Evolutionary conservation across 2,888 invertebrate genomes (phyloP).

Genomic region (Maniola hyperantus): DNA sequence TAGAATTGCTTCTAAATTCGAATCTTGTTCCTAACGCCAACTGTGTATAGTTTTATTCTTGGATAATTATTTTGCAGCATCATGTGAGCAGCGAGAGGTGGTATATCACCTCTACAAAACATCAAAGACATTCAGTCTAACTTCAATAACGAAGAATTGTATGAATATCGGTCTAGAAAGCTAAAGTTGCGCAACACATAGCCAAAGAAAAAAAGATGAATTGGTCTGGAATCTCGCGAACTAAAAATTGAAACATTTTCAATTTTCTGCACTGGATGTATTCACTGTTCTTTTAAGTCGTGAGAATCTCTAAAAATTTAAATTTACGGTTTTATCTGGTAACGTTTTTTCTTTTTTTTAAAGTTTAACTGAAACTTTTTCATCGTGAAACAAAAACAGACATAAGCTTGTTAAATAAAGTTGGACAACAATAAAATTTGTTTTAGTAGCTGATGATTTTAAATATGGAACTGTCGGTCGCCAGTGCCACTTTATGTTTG

Average conservation of each 20-base stretch:
- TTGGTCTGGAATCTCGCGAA: not conserved
- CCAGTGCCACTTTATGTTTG: not conserved
- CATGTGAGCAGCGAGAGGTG: too few relatives aligned
- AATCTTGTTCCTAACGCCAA: too few relatives aligned
- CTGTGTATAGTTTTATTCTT: too few relatives aligned
- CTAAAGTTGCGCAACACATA: not conserved
- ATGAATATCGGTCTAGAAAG: not conserved
- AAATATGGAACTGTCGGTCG: not conserved
- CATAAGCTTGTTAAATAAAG: not conserved
- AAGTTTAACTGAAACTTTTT: not conserved
- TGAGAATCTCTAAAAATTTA: not conserved
- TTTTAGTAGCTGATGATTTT: not conserved
- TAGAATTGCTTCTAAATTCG: too few relatives aligned
- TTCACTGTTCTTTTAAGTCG: not conserved
- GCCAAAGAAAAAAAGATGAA: not conserved
- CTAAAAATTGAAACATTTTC: not conserved
- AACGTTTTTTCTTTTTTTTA: not conserved
- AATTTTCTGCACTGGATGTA: not conserved
- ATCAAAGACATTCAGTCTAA: too few relatives aligned
- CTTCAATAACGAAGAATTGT: too few relatives aligned
- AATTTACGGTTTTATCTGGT: not conserved
- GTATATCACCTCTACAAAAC: too few relatives aligned
- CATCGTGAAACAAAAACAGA: not conserved
- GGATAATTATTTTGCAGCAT: too few relatives aligned
- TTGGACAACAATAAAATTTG: not conserved